A percentile compares a stretch with the other conserved stretches of the same genome.
Conservation (phyloP, 2,888 invertebrate genomes). For the Xestobium rufovillosum region DNA sequence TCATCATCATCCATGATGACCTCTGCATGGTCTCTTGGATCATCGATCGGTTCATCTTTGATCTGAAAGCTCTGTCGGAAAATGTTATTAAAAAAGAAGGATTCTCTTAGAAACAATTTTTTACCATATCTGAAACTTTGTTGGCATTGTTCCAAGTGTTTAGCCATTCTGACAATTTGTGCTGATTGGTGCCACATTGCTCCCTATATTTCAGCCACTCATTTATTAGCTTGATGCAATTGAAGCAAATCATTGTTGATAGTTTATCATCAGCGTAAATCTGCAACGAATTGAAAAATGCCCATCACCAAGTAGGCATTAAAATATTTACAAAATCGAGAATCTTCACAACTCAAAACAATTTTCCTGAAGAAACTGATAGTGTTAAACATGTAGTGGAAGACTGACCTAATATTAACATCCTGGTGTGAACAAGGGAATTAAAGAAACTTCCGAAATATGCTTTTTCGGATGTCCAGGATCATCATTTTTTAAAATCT, state of each 20-base stretch:
- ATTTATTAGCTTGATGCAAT: conserved; percentile 57
- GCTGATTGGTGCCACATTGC: conserved; percentile 57
- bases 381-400: too few species aligned
- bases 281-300: conserved; percentile 47
- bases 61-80: conserved; percentile 32
- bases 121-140: conserved; percentile 13
- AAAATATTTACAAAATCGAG: too few species aligned
- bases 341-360: too few species aligned
- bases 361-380: too few species aligned
- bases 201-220: conserved; percentile 60
- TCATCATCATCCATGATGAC: conserved; percentile 8
- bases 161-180: conserved; percentile 54
- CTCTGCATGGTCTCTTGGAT: conserved; percentile 10
- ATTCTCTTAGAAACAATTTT: conserved; percentile 2
- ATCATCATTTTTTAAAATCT: too few species aligned
- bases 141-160: conserved; percentile 26
- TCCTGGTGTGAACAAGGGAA: too few species aligned
- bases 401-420: too few species aligned
- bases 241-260: conserved; percentile 57
- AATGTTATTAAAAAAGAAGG: conserved; percentile 8
- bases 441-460: too few species aligned
- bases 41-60: conserved; percentile 33
- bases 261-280: conserved; percentile 55
- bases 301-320: too few species aligned
- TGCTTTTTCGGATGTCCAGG: too few species aligned